Percentiles rank a stretch among this genome's conserved stretches.
Conservation (phyloP, 2,888 invertebrate genomes). For the Xestia xanthographa region DNA sequence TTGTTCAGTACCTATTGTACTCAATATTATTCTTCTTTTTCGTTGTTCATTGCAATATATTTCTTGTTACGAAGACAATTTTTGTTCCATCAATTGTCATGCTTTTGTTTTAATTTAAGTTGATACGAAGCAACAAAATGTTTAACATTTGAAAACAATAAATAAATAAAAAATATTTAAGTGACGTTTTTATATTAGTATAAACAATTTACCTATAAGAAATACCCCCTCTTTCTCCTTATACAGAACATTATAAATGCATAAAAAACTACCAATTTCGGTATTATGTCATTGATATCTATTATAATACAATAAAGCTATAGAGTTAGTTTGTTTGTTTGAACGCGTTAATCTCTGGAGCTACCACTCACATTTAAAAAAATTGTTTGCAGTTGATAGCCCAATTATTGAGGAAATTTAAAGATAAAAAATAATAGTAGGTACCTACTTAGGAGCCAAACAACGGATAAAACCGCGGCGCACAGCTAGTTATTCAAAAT, state of each 20-base stretch:
- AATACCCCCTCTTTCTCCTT: neutral
- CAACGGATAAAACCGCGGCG: neutral
- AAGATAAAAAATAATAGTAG: neutral
- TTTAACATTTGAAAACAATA: neutral
- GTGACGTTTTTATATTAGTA: neutral
- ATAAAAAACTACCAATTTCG: neutral
- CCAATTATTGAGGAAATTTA: neutral
- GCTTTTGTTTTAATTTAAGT: neutral
- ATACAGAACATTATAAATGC: neutral
- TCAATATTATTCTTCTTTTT: neutral
- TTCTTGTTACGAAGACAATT: neutral
- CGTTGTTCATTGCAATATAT: neutral
- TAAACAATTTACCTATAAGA: neutral
- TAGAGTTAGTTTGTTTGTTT: neutral
- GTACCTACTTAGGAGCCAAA: neutral
- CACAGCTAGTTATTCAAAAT: neutral
- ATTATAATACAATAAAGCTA: neutral
- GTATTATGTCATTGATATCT: no score
- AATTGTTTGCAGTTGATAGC: neutral
- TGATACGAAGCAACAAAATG: neutral
- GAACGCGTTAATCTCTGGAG: neutral
- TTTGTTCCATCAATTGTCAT: neutral
- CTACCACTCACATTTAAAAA: neutral
- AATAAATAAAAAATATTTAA: conserved; percentile 2
- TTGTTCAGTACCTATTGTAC: conserved; percentile 1